These are phyloP conservation scores for Nematopogon swammerdamellus DNA, from an alignment of 2,888 invertebrate species.

Conservation along the genomic window DNA sequence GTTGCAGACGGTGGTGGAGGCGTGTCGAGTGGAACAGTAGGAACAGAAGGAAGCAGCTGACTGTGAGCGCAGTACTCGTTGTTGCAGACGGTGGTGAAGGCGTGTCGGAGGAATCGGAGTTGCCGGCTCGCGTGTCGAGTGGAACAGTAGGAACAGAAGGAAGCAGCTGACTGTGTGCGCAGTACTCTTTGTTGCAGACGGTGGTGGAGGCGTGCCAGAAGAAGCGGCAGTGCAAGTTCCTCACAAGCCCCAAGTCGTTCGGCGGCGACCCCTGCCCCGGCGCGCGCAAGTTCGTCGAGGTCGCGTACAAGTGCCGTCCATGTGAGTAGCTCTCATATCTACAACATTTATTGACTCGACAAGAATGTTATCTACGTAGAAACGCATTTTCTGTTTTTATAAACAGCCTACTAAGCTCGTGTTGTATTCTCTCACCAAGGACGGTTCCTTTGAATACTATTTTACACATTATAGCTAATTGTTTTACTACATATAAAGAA, in stretches of 20 bases:
- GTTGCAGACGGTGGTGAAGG: conserved; percentile 78
- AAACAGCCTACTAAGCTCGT: no score
- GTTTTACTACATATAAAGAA: no score
- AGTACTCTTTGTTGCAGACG: conserved; percentile 91
- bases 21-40: conserved; percentile 89
- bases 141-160: not conserved
- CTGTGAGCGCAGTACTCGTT: conserved; percentile 69
- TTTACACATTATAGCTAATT: no score
- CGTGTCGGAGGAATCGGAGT: no score
- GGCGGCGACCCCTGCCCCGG: conserved; percentile 92
- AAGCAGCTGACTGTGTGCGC: conserved; percentile 37
- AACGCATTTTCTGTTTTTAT: no score
- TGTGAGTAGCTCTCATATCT: no score
- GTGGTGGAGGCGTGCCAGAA: conserved; percentile 93
- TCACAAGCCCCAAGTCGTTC: conserved; percentile 84
- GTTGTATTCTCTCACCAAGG: no score
- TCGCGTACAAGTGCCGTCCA: conserved; percentile 95
- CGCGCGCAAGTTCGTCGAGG: conserved; percentile 89
- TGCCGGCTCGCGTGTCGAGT: no score
- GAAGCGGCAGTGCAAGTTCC: conserved; percentile 87
- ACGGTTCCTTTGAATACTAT: no score
- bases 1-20: conserved; percentile 91
- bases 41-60: conserved; percentile 26
- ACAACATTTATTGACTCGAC: no score
- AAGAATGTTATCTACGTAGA: no score